A percentile compares a stretch with the other conserved stretches of the same genome.
phyloP scores from a whole-genome alignment of 1,140 invertebrate genomes.

The Tribolium castaneum region DNA sequence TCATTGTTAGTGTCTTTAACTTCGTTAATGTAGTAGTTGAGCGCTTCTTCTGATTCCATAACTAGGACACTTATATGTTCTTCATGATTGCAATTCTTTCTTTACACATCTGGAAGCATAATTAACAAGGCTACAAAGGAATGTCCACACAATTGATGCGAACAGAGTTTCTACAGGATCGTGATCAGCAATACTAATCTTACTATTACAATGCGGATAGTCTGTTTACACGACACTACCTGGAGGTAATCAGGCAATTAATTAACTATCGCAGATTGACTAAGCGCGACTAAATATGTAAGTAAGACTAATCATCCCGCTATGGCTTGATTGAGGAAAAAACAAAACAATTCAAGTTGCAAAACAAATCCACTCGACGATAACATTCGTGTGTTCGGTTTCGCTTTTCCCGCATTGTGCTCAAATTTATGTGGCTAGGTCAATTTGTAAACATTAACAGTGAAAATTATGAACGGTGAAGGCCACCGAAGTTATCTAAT shows the following conservation, averaged over 20 bases:
- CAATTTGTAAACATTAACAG: slow-evolving; percentile 18
- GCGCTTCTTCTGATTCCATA: slow-evolving; percentile 58
- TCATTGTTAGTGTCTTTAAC: slow-evolving; percentile 59
- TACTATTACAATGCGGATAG: background rate
- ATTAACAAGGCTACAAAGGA: slow-evolving; percentile 12
- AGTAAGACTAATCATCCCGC: background rate
- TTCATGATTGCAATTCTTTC: background rate
- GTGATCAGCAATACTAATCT: slow-evolving; percentile 24
- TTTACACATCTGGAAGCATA: slow-evolving; percentile 13
- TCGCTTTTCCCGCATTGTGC: background rate
- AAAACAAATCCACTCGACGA: background rate
- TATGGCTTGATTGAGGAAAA: background rate
- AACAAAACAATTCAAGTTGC: background rate
- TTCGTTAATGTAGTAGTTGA: slow-evolving; percentile 58
- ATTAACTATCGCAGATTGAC: background rate
- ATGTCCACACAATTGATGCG: slow-evolving; percentile 21
- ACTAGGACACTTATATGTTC: slow-evolving; percentile 21
- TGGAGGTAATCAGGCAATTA: slow-evolving; percentile 1
- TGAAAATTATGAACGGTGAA: slow-evolving; percentile 25
- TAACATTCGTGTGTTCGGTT: background rate
- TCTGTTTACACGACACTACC: background rate
- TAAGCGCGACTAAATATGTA: background rate
- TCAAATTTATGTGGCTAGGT: background rate
- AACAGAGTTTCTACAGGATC: slow-evolving; percentile 13
- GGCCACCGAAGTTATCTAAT: slow-evolving; percentile 24